Percentiles rank a stretch among this genome's conserved stretches.
Evolutionary conservation across 1,140 invertebrate genomes (phyloP).

Genomic region (Caenorhabditis latens): DNA sequence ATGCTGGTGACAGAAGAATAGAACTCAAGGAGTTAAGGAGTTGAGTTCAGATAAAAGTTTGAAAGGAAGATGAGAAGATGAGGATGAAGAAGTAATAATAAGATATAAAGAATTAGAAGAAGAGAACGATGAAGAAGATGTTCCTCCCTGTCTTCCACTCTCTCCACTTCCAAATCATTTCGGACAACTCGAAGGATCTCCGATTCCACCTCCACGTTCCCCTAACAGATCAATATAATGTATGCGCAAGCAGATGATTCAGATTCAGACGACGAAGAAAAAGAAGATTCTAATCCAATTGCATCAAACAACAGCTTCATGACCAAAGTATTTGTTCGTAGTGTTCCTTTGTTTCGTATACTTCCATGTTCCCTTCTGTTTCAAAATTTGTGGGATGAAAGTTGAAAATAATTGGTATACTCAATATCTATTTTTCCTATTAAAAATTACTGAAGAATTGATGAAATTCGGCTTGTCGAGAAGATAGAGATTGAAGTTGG

Average conservation of each 20-base stretch:
- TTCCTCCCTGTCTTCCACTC: conserved; percentile 26
- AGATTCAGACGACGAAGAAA: conserved; percentile 29
- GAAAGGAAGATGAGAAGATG: conserved; percentile 1
- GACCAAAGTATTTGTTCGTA: conserved; percentile 44
- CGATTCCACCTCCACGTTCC: conserved; percentile 30
- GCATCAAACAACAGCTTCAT: conserved; percentile 21
- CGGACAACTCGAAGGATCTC: conserved; percentile 1
- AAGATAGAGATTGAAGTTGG: no score
- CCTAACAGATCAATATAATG: conserved; percentile 33
- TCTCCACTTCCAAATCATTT: conserved; percentile 27
- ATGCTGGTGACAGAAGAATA: not conserved
- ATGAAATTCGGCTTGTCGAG: no score
- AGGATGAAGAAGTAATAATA: conserved; percentile 24
- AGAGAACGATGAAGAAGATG: not conserved
- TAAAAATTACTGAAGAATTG: no score
- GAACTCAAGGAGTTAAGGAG: conserved; percentile 20
- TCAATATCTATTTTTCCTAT: no score
- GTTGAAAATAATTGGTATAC: no score
- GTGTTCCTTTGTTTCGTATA: not conserved
- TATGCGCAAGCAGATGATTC: conserved; percentile 47
- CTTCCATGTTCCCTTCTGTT: not conserved
- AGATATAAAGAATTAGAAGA: not conserved
- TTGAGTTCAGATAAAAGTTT: conserved; percentile 41
- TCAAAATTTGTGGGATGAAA: no score
- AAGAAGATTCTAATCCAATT: conserved; percentile 7